Percentiles rank a stretch among this genome's conserved stretches.
Evolutionary conservation across 2,797 vertebrate species (phyloP).

Genomic region (Arctocebus calabarensis): DNA sequence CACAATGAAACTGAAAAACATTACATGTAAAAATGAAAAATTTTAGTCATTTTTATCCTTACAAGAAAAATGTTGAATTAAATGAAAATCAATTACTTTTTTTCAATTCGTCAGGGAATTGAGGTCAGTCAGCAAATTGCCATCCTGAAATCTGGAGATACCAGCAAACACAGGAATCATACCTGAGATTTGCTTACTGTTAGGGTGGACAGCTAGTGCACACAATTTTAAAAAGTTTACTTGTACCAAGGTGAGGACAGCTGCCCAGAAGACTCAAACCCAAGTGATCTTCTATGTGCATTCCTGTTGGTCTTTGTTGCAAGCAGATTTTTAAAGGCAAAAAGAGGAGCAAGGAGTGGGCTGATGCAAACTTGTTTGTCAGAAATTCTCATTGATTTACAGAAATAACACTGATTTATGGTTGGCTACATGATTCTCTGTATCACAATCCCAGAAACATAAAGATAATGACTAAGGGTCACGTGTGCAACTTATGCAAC

Average conservation of each 20-base stretch:
- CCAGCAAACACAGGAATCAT: background rate
- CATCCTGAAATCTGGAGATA: background rate
- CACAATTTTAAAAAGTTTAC: background rate
- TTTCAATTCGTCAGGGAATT: background rate
- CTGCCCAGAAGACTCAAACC: background rate
- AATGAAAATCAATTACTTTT: background rate
- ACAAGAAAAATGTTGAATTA: background rate
- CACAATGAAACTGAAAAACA: slow-evolving; percentile 6
- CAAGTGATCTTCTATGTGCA: background rate
- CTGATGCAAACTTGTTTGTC: background rate
- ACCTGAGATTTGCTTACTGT: background rate
- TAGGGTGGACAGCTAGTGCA: background rate
- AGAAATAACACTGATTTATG: background rate
- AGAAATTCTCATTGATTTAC: background rate
- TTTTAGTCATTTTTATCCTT: background rate
- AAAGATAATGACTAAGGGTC: background rate
- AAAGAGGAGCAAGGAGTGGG: background rate
- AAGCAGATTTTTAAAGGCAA: background rate
- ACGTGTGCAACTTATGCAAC: background rate
- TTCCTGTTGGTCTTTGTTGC: background rate
- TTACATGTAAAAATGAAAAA: background rate
- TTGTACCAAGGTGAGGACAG: background rate
- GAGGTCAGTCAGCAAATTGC: background rate
- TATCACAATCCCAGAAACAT: background rate
- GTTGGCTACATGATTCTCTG: background rate